Evolutionary conservation across 2,888 invertebrate species (phyloP), one percentile per base, ranked within the genome.

Genomic region (Cephus rjabovi): DNA sequence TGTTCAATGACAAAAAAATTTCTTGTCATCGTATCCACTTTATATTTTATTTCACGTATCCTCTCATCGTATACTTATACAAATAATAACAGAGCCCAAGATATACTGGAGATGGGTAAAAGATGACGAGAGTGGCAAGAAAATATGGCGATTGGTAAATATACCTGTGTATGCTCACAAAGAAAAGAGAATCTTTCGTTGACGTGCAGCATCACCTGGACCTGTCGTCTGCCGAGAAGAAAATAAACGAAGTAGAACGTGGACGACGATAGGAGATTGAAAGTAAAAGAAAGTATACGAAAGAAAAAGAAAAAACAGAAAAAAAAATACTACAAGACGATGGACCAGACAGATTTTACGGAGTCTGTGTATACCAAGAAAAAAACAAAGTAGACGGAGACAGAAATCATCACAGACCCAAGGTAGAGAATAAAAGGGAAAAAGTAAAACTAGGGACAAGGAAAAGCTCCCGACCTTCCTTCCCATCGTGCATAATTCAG

Each of bases 401-500:
- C 1, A 23, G 23, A 40, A 40, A 23, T 40, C 40, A 40, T 40
- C 40, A 15, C 23, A 1, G 15, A 40, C 15, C 15, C 40, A 40
- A 23, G 56, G 23, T 56, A 56, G 15, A 9, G 2, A 56, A 23
- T 23, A 23, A 56, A 56, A 40, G 4, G 12, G 15, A 40, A 35
- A 15, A 40, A 40, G 15, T 56, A 23, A 56, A 56, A 23, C 23
- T 6, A 23, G 56, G 56, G 9, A 56, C 56, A 23, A 56, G 56
- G 56, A 56, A 56, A 56, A 56, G 56, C 56, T 56, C 56, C 56
- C 23, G 23, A 23, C 56, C 9, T 56, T 56, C 56, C 56, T 80
- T 77, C 80, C 80, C 81, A 87, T 86, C 85, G 83, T 83, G 85
- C 84, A 86, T 85, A 84, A 84, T 85, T 85, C 86, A 81, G 79